These are phyloP conservation scores for Gortyna flavago DNA, from an alignment of 2,888 invertebrate genomes.

Conservation along the genomic window DNA sequence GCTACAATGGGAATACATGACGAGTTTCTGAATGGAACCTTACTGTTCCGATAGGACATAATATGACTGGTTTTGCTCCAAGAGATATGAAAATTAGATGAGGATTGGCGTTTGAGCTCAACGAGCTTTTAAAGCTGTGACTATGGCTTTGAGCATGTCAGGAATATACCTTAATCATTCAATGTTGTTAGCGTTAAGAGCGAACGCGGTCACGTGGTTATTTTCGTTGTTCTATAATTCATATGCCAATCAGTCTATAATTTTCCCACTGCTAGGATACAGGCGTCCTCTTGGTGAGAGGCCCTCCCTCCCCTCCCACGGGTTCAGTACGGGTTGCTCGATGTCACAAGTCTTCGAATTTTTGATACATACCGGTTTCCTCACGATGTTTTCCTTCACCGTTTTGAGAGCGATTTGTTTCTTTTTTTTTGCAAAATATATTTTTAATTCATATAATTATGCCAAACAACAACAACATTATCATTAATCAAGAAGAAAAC, in stretches of 20 bases:
- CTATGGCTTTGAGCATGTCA: background rate
- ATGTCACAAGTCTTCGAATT: background rate
- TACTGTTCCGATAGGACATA: background rate
- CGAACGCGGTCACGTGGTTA: background rate
- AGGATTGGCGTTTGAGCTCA: constrained; percentile 7
- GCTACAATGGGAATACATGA: constrained; percentile 58
- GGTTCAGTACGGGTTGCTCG: background rate
- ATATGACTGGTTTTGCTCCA: background rate
- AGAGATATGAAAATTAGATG: constrained; percentile 33
- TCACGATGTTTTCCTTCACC: background rate
- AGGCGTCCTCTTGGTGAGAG: no score
- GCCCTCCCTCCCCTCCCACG: no score
- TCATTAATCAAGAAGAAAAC: no score
- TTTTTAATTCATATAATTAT: no score
- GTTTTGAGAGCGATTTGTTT: background rate
- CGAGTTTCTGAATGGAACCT: constrained; percentile 24
- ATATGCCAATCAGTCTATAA: background rate
- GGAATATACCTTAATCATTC: background rate
- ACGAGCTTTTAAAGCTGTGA: background rate
- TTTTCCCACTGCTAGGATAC: no score
- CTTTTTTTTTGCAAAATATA: no score
- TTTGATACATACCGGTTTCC: background rate
- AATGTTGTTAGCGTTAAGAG: background rate
- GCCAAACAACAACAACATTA: background rate
- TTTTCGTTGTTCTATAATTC: background rate